These are phyloP conservation scores for Cnemophilus loriae DNA, from an alignment of 2,113 vertebrate species.

Conservation along the genomic window DNA sequence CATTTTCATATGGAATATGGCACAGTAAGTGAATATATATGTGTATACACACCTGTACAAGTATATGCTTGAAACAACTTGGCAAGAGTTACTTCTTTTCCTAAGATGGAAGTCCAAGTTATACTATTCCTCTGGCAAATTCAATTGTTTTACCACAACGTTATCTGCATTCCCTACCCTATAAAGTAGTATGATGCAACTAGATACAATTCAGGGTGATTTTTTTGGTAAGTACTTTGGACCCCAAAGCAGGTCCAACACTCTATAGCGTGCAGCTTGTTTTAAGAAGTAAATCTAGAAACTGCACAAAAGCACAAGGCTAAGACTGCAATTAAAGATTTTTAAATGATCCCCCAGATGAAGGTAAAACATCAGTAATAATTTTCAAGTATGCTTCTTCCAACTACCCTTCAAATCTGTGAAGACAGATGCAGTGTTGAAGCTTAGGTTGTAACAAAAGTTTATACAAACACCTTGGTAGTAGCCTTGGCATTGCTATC, in stretches of 20 bases:
- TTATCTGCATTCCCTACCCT: not conserved
- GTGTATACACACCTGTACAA: not conserved
- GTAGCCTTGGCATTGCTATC: not conserved
- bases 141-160: not conserved
- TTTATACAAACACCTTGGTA: not conserved
- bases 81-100: not conserved
- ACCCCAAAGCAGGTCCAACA: accelerated
- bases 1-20: not conserved
- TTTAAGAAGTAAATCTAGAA: not conserved
- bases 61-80: not conserved
- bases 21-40: not conserved
- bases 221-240: not conserved
- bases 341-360: not conserved
- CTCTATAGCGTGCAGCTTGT: not conserved
- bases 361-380: not conserved
- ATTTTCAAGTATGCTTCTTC: not conserved
- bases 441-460: not conserved
- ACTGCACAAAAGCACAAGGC: not conserved
- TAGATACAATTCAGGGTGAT: not conserved
- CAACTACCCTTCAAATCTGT: not conserved
- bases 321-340: not conserved
- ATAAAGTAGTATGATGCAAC: not conserved
- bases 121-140: not conserved
- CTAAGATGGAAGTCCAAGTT: not conserved
- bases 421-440: not conserved